These are phyloP conservation scores for Porites australiensis DNA, from an alignment of 64 coral and sea anemone species.

Conservation along the genomic window DNA sequence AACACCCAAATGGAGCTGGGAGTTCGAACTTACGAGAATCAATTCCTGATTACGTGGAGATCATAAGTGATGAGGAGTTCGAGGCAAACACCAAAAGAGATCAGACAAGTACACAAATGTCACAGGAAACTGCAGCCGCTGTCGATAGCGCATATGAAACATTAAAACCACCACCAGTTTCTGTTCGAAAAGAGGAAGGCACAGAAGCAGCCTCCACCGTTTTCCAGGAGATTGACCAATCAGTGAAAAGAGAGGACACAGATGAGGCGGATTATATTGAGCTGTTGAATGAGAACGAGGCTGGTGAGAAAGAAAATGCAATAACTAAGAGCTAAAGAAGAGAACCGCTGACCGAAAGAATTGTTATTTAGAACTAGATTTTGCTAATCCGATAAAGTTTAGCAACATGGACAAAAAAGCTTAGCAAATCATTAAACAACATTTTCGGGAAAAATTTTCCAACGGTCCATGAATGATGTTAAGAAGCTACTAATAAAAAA, in stretches of 20 bases:
- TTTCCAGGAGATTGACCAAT: neutral
- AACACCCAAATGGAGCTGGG: neutral
- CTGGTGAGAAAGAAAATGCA: neutral
- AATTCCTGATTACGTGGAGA: neutral
- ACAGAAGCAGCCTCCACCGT: neutral
- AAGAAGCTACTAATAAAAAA: no score
- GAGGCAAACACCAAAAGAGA: neutral
- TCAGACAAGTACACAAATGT: neutral
- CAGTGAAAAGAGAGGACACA: neutral
- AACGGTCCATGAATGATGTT: no score
- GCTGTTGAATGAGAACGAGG: neutral
- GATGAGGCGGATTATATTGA: slow-evolving; percentile 13
- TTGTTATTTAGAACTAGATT: neutral
- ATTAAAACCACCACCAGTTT: neutral
- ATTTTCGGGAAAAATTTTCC: no score
- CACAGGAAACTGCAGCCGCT: neutral
- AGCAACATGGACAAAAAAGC: no score
- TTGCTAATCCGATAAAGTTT: no score
- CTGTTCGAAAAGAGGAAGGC: neutral
- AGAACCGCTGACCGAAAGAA: neutral
- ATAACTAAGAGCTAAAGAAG: neutral
- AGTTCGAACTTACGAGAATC: neutral
- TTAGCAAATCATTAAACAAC: no score
- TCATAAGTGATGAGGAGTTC: neutral
- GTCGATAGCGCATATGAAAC: neutral